A percentile compares a stretch with the other conserved stretches of the same genome.
Conservation (phyloP, 2,113 vertebrate genomes). For the Cochlearius cochlearius region DNA sequence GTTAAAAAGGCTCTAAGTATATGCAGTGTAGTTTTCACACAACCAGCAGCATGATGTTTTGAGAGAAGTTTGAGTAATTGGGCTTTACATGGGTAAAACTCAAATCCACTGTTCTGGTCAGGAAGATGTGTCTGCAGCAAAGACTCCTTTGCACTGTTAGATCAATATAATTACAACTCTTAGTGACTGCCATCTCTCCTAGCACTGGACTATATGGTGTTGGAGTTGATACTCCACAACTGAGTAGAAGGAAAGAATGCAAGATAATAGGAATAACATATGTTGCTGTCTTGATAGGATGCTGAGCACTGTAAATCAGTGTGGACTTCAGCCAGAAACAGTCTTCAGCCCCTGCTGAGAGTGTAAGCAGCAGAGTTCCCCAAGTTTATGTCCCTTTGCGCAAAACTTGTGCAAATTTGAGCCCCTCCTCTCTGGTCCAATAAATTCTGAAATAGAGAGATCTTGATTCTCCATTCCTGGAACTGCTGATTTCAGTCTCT, state of each 20-base stretch:
- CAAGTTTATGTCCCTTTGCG: constrained; percentile 12
- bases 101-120: neutral
- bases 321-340: constrained; percentile 40
- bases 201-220: neutral
- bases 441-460: constrained; percentile 30
- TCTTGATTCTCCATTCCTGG: neutral
- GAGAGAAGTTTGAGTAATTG: neutral
- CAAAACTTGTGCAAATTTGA: constrained; percentile 9
- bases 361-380: constrained; percentile 9
- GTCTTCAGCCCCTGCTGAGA: constrained; percentile 36
- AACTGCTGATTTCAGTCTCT: neutral
- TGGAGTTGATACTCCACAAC: neutral
- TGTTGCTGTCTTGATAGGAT: constrained; percentile 40
- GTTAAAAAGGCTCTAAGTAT: neutral
- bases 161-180: neutral
- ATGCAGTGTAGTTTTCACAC: neutral
- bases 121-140: neutral
- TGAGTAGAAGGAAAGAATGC: constrained; percentile 14
- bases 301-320: constrained; percentile 46
- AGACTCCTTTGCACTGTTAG: neutral
- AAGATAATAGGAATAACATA: constrained; percentile 39
- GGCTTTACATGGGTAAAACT: neutral
- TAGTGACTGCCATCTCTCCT: neutral
- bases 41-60: neutral
- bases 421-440: neutral